Evolutionary conservation across 2,888 invertebrate species (phyloP), one percentile per base, ranked within the genome.

Genomic region (Euproctis similis): DNA sequence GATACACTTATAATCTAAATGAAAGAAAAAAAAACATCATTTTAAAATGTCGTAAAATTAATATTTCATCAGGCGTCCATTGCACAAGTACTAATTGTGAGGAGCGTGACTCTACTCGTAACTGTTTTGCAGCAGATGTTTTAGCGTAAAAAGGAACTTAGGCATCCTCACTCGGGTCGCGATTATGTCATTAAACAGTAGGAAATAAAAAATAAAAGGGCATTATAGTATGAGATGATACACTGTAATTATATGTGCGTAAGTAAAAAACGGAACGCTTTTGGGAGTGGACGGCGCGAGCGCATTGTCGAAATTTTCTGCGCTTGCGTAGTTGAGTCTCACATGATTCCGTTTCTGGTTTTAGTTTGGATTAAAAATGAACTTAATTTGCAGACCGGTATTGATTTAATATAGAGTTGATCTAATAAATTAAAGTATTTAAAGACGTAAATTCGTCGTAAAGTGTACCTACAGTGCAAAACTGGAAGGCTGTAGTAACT

Each of bases 191-290:
- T 82, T 82, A 82, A 48, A 26, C 38, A 45, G 41, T 37, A 49
- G 34, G 46, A 45, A 31, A 63, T 53, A 73, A 80, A 81, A 78
- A 78, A 64, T 59, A 60, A 66, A 72, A 72, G 76, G 72, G 72
- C 76, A 75, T 74, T 72, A 72, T 68, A 78, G 80, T 80, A 82
- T 81, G 80, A 74, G 78, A 82, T 82, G 82, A 82, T 82, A 82
- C 78, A 66, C 62, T 51, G 68, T 70, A 78, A 82, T 82, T 81
- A 82, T 71, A 68, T 56, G 48, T 41, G 32, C 25, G n/a, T n/a
- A 48, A 31, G 46, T 42, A 64, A 64, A 62, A 52, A 52, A 34
- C 39, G 39, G 36, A 17, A 24, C 26, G 31, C 23, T 34, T 42
- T 41, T 42, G 55, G 41, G 32, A 34, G 40, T 34, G 30, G 40